Conservation (phyloP, 2,888 invertebrate genomes). For the Eristalinus aeneus region DNA sequence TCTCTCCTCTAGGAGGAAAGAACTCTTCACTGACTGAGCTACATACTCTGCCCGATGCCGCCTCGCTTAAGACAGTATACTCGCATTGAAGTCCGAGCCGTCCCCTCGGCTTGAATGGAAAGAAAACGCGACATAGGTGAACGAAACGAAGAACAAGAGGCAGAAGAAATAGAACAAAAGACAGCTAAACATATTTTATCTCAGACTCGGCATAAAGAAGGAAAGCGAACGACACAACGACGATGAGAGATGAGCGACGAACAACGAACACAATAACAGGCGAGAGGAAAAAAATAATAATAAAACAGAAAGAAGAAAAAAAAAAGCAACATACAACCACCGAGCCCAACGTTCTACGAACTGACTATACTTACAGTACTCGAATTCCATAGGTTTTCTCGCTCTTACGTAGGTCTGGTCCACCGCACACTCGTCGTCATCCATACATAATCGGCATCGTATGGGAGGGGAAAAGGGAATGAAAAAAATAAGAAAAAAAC, state of each 20-base stretch:
- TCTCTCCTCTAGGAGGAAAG: constrained; percentile 41
- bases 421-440: constrained; percentile 45
- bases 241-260: constrained; percentile 11
- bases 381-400: constrained; percentile 61
- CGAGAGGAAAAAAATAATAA: constrained; percentile 30
- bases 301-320: constrained; percentile 25
- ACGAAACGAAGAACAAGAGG: constrained; percentile 28
- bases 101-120: constrained; percentile 25
- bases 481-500: constrained; percentile 34
- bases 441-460: constrained; percentile 67
- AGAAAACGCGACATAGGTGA: constrained; percentile 9
- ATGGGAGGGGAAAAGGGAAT: constrained; percentile 28
- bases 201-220: constrained; percentile 50
- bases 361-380: constrained; percentile 45
- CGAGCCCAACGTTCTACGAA: constrained; percentile 57
- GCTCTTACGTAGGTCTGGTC: constrained; percentile 53
- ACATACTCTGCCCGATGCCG: constrained; percentile 3
- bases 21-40: constrained; percentile 17
- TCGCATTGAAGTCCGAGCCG: background rate
- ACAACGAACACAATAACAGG: constrained; percentile 36
- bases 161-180: constrained; percentile 67
- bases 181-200: constrained; percentile 65
- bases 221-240: constrained; percentile 37
- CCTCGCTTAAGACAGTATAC: constrained; percentile 18
- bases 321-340: constrained; percentile 34